A percentile compares a stretch with the other conserved stretches of the same genome.
phyloP scores from a whole-genome alignment of 2,797 vertebrate species.

The Cynopterus sphinx region DNA sequence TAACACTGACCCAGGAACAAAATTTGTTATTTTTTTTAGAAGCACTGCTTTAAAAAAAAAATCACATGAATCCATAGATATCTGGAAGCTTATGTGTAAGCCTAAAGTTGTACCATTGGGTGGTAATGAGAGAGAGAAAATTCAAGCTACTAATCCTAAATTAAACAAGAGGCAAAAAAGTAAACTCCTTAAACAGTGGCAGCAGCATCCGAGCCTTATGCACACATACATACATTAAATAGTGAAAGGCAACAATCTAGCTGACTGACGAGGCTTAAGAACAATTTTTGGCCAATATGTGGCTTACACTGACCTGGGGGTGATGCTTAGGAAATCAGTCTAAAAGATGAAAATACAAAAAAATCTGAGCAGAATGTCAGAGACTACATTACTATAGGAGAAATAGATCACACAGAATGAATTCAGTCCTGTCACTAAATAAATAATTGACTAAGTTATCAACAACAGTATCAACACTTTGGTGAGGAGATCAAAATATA shows the following conservation, averaged over 20 bases:
- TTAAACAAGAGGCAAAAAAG: background rate
- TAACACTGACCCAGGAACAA: background rate
- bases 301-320: background rate
- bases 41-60: background rate
- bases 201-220: background rate
- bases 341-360: background rate
- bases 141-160: background rate
- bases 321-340: background rate
- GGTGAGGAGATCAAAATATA: background rate
- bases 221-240: background rate
- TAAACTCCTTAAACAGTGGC: background rate
- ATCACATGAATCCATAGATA: background rate
- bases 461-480: background rate
- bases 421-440: background rate
- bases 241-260: background rate
- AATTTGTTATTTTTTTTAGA: background rate
- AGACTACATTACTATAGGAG: background rate
- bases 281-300: background rate
- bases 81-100: background rate
- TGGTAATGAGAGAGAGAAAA: background rate
- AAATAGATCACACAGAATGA: background rate
- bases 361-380: background rate
- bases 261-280: background rate
- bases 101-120: background rate
- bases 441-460: background rate